Base-by-base conservation (phyloP, 2,113 vertebrate genomes). In the Scartelaos histophorus region DNA sequence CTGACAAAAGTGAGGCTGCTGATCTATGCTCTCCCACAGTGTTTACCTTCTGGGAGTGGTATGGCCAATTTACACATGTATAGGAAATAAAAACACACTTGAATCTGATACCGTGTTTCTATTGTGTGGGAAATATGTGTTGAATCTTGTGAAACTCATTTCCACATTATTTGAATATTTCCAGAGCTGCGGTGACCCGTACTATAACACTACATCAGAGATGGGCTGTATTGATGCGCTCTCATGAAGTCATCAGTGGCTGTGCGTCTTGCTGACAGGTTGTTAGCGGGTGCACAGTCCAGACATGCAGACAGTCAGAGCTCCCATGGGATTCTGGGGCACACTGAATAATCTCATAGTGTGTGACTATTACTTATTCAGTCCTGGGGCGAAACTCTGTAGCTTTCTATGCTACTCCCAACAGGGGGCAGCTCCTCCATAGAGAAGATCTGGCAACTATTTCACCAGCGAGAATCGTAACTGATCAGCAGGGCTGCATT, bases 321-420 rank as follows among this genome's bases (percentile, higher is more conserved):
- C 56, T 73, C 70, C 73, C 65, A 2, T 24, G 51, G 80, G 73
- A 78, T 60, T 64, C 13, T 43, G 49, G 38, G 35, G 51, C 51
- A 67, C 15, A 45, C 67, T 75, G 65, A 76, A 71, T 62, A 69
- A 79, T 57, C 73, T 72, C 67, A 75, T 82, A 78, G 72, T 76
- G 72, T 83, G 79, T 65, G 69, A 78, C 85, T 72, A 82, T 83
- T 77, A 76, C 66, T 68, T 66, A 74, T 81, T 86, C 81, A 73
- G 74, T 75, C 70, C 77, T 58, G 67, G 54, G 78, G 74, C 71
- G 45, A 61, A 57, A 80, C 64, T 53, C 70, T 56, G 22, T 53
- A 71, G 68, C 71, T 73, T 78, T 38, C 71, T 60, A 68, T 60
- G 13, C 29, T 43, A 46, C 60, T 51, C 78, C 34, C 72, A 49